Conservation (phyloP, 2,113 vertebrate genomes). For the Macrotus californicus region DNA sequence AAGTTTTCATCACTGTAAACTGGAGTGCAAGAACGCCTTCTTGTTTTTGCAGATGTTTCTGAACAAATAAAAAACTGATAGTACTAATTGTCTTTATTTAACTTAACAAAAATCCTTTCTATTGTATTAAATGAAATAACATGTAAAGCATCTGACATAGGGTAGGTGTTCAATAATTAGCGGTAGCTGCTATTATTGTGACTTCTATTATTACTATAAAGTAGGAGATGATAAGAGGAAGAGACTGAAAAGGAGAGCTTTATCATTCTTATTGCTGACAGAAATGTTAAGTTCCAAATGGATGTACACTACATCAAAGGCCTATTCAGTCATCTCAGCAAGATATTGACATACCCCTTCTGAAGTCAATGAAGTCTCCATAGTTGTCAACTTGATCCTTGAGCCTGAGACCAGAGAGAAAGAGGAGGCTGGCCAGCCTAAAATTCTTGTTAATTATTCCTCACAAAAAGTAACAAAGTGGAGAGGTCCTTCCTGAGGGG, state of each 20-base stretch:
- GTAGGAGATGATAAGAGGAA: background rate
- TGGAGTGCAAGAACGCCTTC: background rate
- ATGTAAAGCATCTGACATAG: background rate
- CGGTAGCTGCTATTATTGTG: background rate
- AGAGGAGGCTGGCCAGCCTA: background rate
- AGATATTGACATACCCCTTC: slow-evolving; percentile 27
- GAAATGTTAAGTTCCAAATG: background rate
- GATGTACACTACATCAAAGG: background rate
- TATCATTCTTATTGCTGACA: background rate
- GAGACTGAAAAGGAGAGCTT: background rate
- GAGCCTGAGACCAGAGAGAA: slow-evolving; percentile 31
- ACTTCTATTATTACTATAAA: background rate
- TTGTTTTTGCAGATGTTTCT: slow-evolving; percentile 17
- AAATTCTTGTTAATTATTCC: slow-evolving; percentile 38
- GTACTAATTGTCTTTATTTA: background rate
- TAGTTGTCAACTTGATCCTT: slow-evolving; percentile 26
- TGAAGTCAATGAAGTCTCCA: slow-evolving; percentile 9
- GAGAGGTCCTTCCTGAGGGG: background rate
- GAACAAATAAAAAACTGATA: background rate
- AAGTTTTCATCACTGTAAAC: background rate
- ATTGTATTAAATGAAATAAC: background rate
- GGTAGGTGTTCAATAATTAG: background rate
- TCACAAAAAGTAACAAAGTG: slow-evolving; percentile 43
- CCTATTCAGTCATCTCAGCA: slow-evolving; percentile 19
- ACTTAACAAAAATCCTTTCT: slow-evolving; percentile 5